A percentile compares a stretch with the other conserved stretches of the same genome.
Conservation (phyloP, 1,140 invertebrate species). For the Solen grandis region DNA sequence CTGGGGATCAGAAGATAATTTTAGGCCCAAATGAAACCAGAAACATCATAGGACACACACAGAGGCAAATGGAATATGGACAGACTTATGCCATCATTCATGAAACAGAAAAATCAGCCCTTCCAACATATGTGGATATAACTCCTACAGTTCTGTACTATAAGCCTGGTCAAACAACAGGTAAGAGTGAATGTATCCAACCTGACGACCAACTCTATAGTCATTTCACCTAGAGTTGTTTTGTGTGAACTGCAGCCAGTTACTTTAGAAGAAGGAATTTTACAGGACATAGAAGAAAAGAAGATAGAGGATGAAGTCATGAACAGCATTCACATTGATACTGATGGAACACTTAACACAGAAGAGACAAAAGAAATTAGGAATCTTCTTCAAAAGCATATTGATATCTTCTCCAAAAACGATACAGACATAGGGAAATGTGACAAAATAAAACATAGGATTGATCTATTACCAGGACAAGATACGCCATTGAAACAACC, state of each 20-base stretch:
- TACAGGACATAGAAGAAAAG: no score
- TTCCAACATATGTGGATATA: no score
- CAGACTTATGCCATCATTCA: not conserved
- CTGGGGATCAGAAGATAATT: not conserved
- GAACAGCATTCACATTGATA: not conserved
- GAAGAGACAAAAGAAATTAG: no score
- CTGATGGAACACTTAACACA: no score
- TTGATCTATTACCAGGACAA: no score
- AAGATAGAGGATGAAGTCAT: not conserved
- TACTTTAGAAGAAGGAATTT: no score
- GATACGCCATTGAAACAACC: constrained; percentile 28
- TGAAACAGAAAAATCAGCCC: not conserved
- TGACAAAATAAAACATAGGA: no score
- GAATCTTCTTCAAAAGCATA: constrained; percentile 7
- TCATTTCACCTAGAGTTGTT: not conserved
- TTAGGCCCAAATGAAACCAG: no score
- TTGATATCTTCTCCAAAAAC: not conserved
- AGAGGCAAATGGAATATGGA: not conserved
- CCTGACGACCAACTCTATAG: not conserved
- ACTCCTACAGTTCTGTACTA: not conserved
- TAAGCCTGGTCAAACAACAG: no score
- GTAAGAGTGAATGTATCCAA: not conserved
- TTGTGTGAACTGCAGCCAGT: no score
- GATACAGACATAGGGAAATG: no score
- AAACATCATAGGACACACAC: not conserved